Conservation (phyloP, 2,888 invertebrate species). For the Chymomyza procnemis region DNA sequence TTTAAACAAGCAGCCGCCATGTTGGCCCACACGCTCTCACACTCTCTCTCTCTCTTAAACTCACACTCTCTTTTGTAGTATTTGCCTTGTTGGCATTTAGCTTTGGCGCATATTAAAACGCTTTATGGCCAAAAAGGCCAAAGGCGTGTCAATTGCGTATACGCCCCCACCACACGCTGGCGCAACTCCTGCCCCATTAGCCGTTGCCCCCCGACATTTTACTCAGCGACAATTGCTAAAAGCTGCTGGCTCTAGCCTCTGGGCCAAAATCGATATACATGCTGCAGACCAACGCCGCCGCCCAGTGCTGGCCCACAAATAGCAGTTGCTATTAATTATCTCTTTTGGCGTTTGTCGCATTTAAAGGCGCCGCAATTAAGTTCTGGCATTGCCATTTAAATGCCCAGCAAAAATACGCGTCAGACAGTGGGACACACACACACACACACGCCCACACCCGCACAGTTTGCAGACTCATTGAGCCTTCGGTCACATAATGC, state of each 20-base stretch:
- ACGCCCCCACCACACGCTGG: neutral
- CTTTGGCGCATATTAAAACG: constrained; percentile 64
- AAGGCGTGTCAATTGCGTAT: constrained; percentile 17
- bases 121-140: constrained; percentile 66
- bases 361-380: constrained; percentile 67
- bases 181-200: neutral
- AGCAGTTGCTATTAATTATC: constrained; percentile 62
- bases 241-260: neutral
- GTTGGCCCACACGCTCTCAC: neutral
- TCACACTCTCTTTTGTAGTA: neutral
- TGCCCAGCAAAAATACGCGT: neutral
- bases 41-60: constrained; percentile 8
- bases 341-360: constrained; percentile 71
- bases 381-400: constrained; percentile 18
- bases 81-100: constrained; percentile 25
- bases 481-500: constrained; percentile 59
- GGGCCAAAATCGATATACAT: constrained; percentile 54
- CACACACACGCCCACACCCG: neutral
- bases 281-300: neutral
- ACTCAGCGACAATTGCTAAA: neutral
- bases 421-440: neutral
- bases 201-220: neutral
- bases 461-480: neutral
- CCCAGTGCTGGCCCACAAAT: neutral
- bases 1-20: constrained; percentile 59